Percentiles rank a stretch among this genome's conserved stretches.
phyloP scores from a whole-genome alignment of 2,888 invertebrate genomes.

The Brassicogethes aeneus region DNA sequence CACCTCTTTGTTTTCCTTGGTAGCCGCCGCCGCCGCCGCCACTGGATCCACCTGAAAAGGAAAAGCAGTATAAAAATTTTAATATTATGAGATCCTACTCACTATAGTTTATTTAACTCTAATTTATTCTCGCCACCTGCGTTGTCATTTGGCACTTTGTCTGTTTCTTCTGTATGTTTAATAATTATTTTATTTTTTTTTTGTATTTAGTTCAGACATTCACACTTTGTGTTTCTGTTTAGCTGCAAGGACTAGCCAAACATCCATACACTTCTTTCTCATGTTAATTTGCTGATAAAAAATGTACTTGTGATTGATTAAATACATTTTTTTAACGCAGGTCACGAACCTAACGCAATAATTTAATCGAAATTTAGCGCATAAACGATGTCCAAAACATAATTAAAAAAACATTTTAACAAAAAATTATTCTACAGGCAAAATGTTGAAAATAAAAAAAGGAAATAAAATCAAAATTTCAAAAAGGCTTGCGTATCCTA shows the following conservation, averaged over 20 bases:
- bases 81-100: constrained; percentile 32
- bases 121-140: constrained; percentile 29
- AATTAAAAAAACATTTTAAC: too few species aligned
- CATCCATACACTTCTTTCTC: background rate
- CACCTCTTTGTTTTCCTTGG: constrained; percentile 73
- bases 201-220: background rate
- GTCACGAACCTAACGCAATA: too few species aligned
- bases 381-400: too few species aligned
- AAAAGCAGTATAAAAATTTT: constrained; percentile 35
- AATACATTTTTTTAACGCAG: constrained; percentile 24
- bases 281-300: constrained; percentile 5
- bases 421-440: too few species aligned
- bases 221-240: constrained; percentile 5
- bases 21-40: constrained; percentile 44
- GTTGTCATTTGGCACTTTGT: constrained; percentile 21
- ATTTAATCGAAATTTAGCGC: too few species aligned
- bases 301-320: too few species aligned
- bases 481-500: too few species aligned
- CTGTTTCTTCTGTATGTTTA: constrained; percentile 14
- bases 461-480: too few species aligned
- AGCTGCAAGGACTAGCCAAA: constrained; percentile 9
- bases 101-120: constrained; percentile 25
- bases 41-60: constrained; percentile 32
- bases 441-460: too few species aligned
- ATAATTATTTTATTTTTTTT: constrained; percentile 14